Percentiles rank a stretch among this genome's conserved stretches.
Conservation (phyloP, 2,888 invertebrate genomes). For the Drosophila maculinotata region DNA sequence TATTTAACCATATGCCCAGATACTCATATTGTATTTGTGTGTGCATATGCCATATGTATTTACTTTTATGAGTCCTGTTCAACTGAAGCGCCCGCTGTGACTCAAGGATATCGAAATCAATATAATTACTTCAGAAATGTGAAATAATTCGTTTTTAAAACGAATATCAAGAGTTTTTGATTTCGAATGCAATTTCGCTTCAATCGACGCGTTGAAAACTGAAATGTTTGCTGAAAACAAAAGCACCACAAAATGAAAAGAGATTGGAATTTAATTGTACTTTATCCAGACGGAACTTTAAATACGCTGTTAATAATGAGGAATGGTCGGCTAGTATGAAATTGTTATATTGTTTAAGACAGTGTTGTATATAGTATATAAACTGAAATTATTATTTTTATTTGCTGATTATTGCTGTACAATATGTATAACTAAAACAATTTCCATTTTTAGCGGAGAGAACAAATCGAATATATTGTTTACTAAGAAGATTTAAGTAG, state of each 20-base stretch:
- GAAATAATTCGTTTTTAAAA: neutral
- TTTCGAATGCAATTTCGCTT: neutral
- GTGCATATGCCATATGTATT: constrained; percentile 52
- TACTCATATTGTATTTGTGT: too few relatives aligned
- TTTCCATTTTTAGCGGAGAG: too few relatives aligned
- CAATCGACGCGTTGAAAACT: neutral
- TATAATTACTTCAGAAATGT: constrained; percentile 10
- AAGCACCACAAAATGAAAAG: neutral
- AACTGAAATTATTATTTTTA: too few relatives aligned
- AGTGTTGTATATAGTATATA: too few relatives aligned
- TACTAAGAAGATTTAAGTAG: too few relatives aligned
- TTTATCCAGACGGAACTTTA: neutral
- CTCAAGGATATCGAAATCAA: constrained; percentile 29
- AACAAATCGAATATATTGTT: too few relatives aligned
- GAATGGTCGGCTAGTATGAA: too few relatives aligned
- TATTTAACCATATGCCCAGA: too few relatives aligned
- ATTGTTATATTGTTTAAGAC: too few relatives aligned
- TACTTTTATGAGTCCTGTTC: constrained; percentile 52
- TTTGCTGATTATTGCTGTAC: too few relatives aligned
- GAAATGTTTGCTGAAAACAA: neutral
- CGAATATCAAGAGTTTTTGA: neutral
- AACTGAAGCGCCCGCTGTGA: constrained; percentile 19
- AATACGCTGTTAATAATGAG: neutral
- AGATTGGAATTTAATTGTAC: too few relatives aligned
- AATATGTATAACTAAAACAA: too few relatives aligned